A percentile compares a stretch with the other conserved stretches of the same genome.
Evolutionary conservation across 2,888 invertebrate genomes (phyloP).

Genomic region (Antheraea assamensis): DNA sequence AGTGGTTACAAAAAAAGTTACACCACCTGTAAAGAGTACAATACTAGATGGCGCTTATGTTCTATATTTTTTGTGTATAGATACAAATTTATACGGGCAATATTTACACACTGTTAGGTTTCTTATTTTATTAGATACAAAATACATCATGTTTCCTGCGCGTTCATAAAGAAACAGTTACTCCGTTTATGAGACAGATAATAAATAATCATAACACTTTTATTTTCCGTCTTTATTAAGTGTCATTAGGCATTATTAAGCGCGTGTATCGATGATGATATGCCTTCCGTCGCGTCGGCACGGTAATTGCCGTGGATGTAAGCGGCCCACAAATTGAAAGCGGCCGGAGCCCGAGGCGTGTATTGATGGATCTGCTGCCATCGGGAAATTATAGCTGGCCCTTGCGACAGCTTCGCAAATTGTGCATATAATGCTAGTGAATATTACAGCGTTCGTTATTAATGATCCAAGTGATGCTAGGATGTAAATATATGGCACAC

Average conservation of each 20-base stretch:
- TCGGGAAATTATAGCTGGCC: constrained; percentile 77
- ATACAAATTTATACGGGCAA: neutral
- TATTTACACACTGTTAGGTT: neutral
- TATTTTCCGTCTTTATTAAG: constrained; percentile 79
- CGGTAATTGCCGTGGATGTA: constrained; percentile 77
- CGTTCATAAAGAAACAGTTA: constrained; percentile 41
- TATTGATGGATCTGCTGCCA: constrained; percentile 82
- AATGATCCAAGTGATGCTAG: constrained; percentile 66
- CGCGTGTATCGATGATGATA: constrained; percentile 77
- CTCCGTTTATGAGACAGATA: constrained; percentile 51
- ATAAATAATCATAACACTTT: constrained; percentile 77
- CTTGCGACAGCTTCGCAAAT: constrained; percentile 82
- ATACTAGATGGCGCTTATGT: constrained; percentile 4
- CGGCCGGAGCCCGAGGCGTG: constrained; percentile 74
- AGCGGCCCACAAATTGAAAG: constrained; percentile 82
- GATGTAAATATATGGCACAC: constrained; percentile 43
- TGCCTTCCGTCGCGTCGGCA: constrained; percentile 71
- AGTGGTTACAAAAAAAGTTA: no score
- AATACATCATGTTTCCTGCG: constrained; percentile 25
- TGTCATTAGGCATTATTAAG: constrained; percentile 82
- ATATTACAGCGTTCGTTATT: constrained; percentile 74
- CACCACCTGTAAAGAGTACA: neutral
- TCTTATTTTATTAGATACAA: neutral
- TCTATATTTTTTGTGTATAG: neutral
- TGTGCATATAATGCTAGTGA: constrained; percentile 81